Base-by-base conservation (phyloP, 2,888 invertebrate species). In the Chydorus sphaericus region DNA sequence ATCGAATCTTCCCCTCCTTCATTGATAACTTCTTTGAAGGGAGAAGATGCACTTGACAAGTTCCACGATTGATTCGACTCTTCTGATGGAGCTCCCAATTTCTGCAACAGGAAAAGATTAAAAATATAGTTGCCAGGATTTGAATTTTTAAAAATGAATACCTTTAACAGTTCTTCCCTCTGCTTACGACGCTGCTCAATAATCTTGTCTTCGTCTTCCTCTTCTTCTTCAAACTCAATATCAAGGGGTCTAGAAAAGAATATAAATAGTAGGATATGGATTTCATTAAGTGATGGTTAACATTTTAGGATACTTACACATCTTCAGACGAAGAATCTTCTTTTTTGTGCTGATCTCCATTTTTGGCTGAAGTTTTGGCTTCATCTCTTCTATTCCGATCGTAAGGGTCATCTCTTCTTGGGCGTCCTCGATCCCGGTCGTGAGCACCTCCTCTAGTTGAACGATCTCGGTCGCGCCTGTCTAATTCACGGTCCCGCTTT, bases 151-250 rank as follows among this genome's bases (percentile, higher is more conserved):
- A 4, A 28, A 44, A n/a, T 37, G 14, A 16, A 64, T 72, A 87
- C 88, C 78, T 85, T 85, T 57, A 93, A 67, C 6, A 96, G 74
- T 67, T 86, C 88, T 69, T 93, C 90, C 38, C 94, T 75, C 65
- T 90, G 84, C 66, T 86, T 85, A 59, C 94, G 77, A 62, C 91
- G 76, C 66, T 80, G 79, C 68, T 92, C 89, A 67, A 96, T 96
- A 62, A 93, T 88, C 63, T 83, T 83, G 68, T 94, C 91, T 66
- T 94, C 94, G 63, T 90, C 88, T 68, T 92, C 91, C 20, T 39
- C 73, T 61, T 89, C 89, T 59, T 91, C 88, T 59, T 84, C 81
- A 18, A 87, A 77, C 64, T 85, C 81, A 55, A 88, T 81, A 63
- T 86, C 65, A 29, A 70, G 58, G 31, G 54, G 53, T 18, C 71